Evolutionary conservation across 2,113 vertebrate genomes (phyloP), one percentile per base, ranked within the genome.

Genomic region (Edolisoma coerulescens): DNA sequence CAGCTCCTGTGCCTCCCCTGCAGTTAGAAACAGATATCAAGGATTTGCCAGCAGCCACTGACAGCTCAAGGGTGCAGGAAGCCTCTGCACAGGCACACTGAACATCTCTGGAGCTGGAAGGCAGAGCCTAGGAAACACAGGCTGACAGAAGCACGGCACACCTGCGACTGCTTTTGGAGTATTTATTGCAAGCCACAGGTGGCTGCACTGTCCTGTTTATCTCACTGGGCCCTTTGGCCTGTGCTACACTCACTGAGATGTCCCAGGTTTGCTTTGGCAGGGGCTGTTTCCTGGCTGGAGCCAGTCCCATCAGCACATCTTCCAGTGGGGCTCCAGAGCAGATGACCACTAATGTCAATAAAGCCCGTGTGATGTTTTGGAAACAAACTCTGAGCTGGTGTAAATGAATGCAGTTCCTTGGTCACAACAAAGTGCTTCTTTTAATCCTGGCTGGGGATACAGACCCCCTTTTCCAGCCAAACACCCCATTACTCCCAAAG

Each of bases 281-380:
- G 9, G 93, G 88, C 73, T 90, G 63, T 95, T 98, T 98, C 98
- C 98, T 97, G 95, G 78, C 87, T 97, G 93, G 90, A 96, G 73
- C 57, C 7, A 45, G 91, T 95, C 97, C 95, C 95, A 85, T 24
- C 89, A 24, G 68, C 91, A 65, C 73, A 68, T 44, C 83, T 85
- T 80, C 86, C 95, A 84, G 33, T 53, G 16, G 33, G 35, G 45
- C 94, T 84, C 4, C 4, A 73, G 74, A 84, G 76, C 67, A 92
- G 89, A 93, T 68, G 65, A 93, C 89, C 74, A n/a, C 94, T 92
- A 93, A 94, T 49, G 80, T 86, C 86, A 94, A 82, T 80, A 95
- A 92, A 95, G 44, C 54, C 41, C 5, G 33, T 68, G 92, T 16
- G 56, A 79, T 53, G 81, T 68, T 93, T 84, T 78, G 60, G 90